phyloP scores from a whole-genome alignment of 2,797 vertebrate genomes.

The Tapera naevia region DNA sequence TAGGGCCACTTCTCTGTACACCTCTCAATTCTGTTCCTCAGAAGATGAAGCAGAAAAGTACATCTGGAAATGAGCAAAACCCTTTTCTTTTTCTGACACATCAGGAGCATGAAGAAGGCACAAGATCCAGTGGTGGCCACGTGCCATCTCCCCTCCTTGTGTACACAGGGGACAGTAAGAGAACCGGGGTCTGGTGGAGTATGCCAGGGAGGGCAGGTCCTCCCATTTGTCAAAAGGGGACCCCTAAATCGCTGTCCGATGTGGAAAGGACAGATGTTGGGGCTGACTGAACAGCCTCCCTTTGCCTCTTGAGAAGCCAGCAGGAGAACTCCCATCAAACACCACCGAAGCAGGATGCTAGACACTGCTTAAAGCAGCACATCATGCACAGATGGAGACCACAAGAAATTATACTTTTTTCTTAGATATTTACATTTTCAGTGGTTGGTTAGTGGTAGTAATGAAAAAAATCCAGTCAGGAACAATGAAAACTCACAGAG shows the following conservation, averaged over 20 bases:
- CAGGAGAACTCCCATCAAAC: not conserved
- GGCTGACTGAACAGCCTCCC: not conserved
- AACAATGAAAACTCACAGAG: not conserved
- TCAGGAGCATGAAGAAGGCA: not conserved
- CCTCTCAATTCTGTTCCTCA: not conserved
- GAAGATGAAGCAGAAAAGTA: not conserved
- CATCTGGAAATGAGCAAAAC: not conserved
- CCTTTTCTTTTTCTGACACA: not conserved
- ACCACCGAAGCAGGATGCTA: not conserved
- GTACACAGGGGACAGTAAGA: not conserved
- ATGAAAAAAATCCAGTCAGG: not conserved
- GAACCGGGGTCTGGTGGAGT: not conserved
- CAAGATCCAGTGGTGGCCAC: not conserved
- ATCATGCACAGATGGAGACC: not conserved
- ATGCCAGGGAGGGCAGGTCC: not conserved
- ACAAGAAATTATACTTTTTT: not conserved
- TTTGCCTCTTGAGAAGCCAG: not conserved
- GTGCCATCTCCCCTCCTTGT: not conserved
- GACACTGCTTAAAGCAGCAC: not conserved
- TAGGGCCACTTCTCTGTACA: not conserved
- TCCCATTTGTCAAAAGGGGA: not conserved
- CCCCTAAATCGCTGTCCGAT: not conserved
- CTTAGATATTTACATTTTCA: not conserved
- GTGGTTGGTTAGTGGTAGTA: not conserved
- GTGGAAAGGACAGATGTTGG: not conserved